phyloP scores from a whole-genome alignment of 2,888 invertebrate genomes.

The Altica lythri region DNA sequence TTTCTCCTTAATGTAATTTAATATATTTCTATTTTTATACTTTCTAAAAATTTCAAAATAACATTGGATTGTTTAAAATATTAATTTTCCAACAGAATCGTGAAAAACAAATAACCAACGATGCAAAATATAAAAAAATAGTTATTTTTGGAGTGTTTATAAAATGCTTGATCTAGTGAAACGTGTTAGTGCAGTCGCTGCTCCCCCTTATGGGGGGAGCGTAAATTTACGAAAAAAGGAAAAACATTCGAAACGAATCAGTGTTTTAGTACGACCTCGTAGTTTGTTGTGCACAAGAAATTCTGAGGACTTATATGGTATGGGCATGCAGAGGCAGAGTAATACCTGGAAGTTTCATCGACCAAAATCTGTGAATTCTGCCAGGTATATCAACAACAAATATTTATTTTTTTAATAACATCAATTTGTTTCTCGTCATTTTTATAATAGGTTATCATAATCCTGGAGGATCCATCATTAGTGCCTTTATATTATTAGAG shows the following conservation, averaged over 20 bases:
- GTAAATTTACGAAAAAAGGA: constrained; percentile 48
- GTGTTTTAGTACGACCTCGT: constrained; percentile 48
- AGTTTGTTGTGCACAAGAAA: constrained; percentile 52
- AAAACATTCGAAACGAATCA: constrained; percentile 41
- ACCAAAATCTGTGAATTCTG: constrained; percentile 49
- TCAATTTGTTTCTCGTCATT: too few species aligned
- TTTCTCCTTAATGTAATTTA: too few species aligned
- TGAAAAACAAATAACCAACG: too few species aligned
- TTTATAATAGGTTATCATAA: too few species aligned
- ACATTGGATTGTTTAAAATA: too few species aligned
- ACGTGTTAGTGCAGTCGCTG: constrained; percentile 44
- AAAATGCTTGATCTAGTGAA: constrained; percentile 50
- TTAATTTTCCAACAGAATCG: too few species aligned
- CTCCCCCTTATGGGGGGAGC: constrained; percentile 38
- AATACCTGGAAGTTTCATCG: constrained; percentile 56
- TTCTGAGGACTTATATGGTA: constrained; percentile 47
- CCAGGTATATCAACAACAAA: constrained; percentile 42
- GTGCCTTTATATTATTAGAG: too few species aligned
- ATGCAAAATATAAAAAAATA: too few species aligned
- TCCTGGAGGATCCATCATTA: too few species aligned
- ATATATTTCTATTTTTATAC: too few species aligned
- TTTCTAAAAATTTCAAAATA: too few species aligned
- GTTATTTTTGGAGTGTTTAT: too few species aligned
- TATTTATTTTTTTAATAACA: background rate
- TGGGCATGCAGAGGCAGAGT: constrained; percentile 52